Evolutionary conservation across 2,797 vertebrate species (phyloP), one percentile per base, ranked within the genome.

Genomic region (Pogoniulus pusillus): DNA sequence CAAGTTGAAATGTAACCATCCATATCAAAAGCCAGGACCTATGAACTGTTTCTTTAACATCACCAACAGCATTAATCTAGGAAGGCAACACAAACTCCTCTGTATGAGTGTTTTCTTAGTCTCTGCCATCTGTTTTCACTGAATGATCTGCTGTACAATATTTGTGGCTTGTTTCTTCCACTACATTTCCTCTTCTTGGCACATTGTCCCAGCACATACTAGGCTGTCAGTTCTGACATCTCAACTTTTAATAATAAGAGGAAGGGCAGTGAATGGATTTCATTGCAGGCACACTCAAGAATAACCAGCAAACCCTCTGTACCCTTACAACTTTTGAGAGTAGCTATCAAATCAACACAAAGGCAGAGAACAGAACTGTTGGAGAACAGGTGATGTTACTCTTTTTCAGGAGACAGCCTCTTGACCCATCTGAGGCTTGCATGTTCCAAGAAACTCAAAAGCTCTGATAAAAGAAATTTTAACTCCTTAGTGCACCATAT

Each of bases 201-300:
- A 88, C 3, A 2, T 54, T 81, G 85, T 94, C 87, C 91, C 85
- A 87, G 83, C 64, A 60, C 58, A 85, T 76, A 37, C 19, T 69
- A 70, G 60, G 57, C 75, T 96, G 91, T 84, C 91, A 94, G 69
- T 14, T 88, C 91, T 91, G 90, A 91, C 90, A 93, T 89, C 55
- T 77, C 70, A 73, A 34, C 69, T 81, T 80, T 30, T 87, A 45
- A 13, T 74, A 87, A 70, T 0, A 65, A 75, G 81, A 77, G 87
- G 77, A 85, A 88, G 72, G 74, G 78, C 79, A 90, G 79, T 27
- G 49, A 82, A 63, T 30, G 57, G 34, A 13, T 71, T 92, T 82
- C 72, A 51, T 4, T 13, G 53, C 60, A 80, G 89, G 81, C 90
- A 85, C 73, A 69, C 76, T 55, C 29, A 39, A 77, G 57, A 69